Base-by-base conservation (phyloP, 1,140 invertebrate species). In the Saccostrea glomerata region DNA sequence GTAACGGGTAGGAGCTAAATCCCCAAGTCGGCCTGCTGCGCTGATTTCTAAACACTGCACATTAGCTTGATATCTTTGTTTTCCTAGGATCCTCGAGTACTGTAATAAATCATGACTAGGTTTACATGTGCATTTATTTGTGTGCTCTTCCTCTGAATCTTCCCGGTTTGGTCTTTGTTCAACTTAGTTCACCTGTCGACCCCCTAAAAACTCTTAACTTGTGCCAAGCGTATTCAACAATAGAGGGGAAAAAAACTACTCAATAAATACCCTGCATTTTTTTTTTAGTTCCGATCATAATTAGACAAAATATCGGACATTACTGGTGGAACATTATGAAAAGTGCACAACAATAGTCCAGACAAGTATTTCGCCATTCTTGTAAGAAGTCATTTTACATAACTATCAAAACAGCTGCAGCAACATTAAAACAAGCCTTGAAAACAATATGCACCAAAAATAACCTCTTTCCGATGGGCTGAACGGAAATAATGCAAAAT, bases 11-110 rank as follows among this genome's bases (percentile, higher is more conserved):
- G 25, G 70, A 77, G 23, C 70, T 30, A 23, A 36, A 23, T 77
- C 70, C 66, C 66, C 25, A 17, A 77, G 25, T 12, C 70, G 25
- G 70, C 70, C 70, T 77, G 23, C 70, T 77, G 70, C 25, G 23
- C 70, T 77, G 70, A 23, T 77, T 77, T 77, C 70, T 77, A 77
- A 77, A 77, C 70, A 77, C 70, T 77, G 70, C 70, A 77, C 70
- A 77, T 77, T 77, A 77, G 70, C 70, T 77, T 77, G 70, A 77
- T 77, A 77, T 77, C 70, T 77, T 77, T 77, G 70, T 77, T 77
- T 77, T 77, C 70, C 70, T 11, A 77, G 70, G 70, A 77, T 30
- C 70, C 25, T 77, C 70, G 70, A 77, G 70, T 77, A 77, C 70
- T 77, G 70, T 25, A 77, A 77, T 77, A 77, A 77, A 77, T 77